Base-by-base conservation (phyloP, 2,113 vertebrate genomes). In the Psilopsiagon aymara region DNA sequence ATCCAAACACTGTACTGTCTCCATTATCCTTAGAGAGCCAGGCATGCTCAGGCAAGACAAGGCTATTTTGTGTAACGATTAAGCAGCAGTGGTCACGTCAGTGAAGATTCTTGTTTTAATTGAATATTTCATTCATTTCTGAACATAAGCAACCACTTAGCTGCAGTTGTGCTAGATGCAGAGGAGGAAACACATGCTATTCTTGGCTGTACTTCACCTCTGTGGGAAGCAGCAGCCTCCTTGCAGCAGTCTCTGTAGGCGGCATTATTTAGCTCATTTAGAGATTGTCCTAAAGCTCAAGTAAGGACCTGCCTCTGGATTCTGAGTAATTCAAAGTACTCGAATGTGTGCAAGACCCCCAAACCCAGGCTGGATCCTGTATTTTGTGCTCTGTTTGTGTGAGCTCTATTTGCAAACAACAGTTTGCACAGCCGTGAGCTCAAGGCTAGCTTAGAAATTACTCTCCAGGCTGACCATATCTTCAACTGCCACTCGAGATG, bases 151-250 rank as follows among this genome's bases (percentile, higher is more conserved):
- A 96, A 94, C 84, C 91, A 93, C 92, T 97, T 91, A 94, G 84
- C 78, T 85, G 25, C 79, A 95, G 93, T 96, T 95, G 70, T 89
- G 90, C 91, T 96, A 92, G 77, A 95, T 94, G 91, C 92, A 91
- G 88, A 94, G 94, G 92, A 95, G 92, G 94, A 97, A 96, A 95
- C 95, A 95, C 91, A 94, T 92, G 94, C 96, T 96, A 86, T 96
- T 96, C 91, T 97, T 97, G 95, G 92, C 96, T 0, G 1, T 83
- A 76, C 53, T 94, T 89, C 15, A 67, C 86, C 88, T 82, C 88
- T 88, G 83, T 86, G 91, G 95, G 91, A 94, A 92, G 66, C 81
- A 79, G 83, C 91, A 92, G 80, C 46, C 63, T 95, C 29, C 76
- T 92, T 74, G 90, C 67, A 90, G 71, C 71, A 96, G 64, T n/a